A percentile compares a stretch with the other conserved stretches of the same genome.
phyloP scores from a whole-genome alignment of 1,140 invertebrate species.

The Cherax quadricarinatus region DNA sequence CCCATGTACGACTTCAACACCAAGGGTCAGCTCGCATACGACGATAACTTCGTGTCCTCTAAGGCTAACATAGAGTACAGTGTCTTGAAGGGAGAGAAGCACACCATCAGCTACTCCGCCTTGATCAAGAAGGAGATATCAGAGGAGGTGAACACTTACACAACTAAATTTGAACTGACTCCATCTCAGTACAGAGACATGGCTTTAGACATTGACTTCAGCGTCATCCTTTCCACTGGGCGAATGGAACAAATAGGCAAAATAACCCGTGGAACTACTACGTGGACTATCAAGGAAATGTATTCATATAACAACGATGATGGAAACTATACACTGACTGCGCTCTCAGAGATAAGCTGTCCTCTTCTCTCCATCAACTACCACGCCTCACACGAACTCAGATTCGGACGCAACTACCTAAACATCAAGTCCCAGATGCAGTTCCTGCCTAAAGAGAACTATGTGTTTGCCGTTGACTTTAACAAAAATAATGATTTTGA shows the following conservation, averaged over 20 bases:
- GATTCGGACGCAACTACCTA: neutral
- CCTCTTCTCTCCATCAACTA: neutral
- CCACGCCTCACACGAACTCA: neutral
- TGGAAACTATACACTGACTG: neutral
- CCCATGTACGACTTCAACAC: neutral
- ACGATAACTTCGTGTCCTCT: neutral
- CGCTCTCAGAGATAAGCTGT: neutral
- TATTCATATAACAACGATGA: neutral
- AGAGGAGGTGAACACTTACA: neutral
- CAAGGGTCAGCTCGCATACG: neutral
- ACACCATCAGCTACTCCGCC: conserved; percentile 14
- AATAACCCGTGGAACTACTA: neutral
- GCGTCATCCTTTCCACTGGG: neutral
- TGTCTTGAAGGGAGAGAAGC: neutral
- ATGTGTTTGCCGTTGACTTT: neutral
- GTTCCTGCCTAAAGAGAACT: neutral
- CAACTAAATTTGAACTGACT: conserved; percentile 15
- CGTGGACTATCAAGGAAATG: neutral
- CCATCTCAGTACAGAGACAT: conserved; percentile 13
- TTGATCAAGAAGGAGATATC: conserved; percentile 22
- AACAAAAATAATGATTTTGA: neutral
- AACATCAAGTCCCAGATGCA: neutral
- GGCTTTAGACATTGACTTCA: neutral
- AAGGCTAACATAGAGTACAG: conserved; percentile 21
- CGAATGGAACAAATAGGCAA: neutral